Evolutionary conservation across 2,797 vertebrate genomes (phyloP).

Genomic region (Lates japonicus): DNA sequence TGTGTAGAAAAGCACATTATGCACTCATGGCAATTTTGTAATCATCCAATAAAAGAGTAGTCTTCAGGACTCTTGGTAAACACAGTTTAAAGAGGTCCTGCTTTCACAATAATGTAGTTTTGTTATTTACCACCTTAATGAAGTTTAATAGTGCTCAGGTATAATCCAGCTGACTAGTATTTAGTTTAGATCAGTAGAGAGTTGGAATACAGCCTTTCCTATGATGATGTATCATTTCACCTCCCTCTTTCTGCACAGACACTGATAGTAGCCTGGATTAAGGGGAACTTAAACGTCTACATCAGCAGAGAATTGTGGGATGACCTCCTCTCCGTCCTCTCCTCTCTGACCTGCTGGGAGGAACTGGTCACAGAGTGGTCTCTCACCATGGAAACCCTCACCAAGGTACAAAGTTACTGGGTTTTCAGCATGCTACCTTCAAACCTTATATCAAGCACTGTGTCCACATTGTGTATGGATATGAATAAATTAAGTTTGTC

Average conservation of each 20-base stretch:
- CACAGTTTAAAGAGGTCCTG: background rate
- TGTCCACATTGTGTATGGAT: background rate
- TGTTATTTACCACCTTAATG: background rate
- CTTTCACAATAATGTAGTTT: background rate
- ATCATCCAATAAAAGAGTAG: background rate
- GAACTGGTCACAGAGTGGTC: conserved; percentile 99
- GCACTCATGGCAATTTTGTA: background rate
- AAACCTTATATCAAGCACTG: background rate
- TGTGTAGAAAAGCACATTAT: background rate
- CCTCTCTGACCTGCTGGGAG: conserved; percentile 98
- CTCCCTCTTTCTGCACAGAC: conserved; percentile 86
- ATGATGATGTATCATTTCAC: background rate
- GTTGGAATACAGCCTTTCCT: background rate
- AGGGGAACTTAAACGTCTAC: conserved; percentile 98
- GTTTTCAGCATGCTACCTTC: background rate
- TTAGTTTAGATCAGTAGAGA: background rate
- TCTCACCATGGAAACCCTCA: conserved; percentile 98
- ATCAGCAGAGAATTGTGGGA: conserved; percentile 99
- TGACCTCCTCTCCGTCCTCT: conserved; percentile 95
- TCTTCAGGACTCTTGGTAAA: too few species aligned
- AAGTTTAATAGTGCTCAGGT: background rate
- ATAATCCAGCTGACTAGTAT: background rate
- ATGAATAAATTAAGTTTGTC: background rate
- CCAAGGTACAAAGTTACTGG: conserved; percentile 84
- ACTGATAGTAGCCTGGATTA: conserved; percentile 99